Conservation (phyloP, 2,113 vertebrate genomes). For the Microtus pennsylvanicus region DNA sequence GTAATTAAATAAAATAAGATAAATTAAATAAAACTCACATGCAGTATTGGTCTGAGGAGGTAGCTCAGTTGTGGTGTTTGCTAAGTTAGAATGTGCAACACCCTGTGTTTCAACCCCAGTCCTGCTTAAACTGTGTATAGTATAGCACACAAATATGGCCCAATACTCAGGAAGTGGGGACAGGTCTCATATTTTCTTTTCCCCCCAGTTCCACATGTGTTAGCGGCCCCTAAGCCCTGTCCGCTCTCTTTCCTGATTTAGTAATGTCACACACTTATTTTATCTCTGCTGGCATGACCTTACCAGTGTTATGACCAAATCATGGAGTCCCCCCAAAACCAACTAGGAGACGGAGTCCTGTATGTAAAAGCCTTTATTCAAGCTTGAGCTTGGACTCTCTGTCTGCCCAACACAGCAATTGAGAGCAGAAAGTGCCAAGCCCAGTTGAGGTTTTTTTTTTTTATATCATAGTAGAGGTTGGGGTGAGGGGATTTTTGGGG, state of each 20-base stretch:
- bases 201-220: neutral
- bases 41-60: neutral
- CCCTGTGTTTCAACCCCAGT: no score
- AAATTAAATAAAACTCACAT: neutral
- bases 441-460: no score
- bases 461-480: no score
- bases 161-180: neutral
- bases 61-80: neutral
- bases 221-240: neutral
- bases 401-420: no score
- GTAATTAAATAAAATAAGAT: neutral
- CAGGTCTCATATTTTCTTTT: neutral
- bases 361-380: no score
- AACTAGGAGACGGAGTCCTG: no score
- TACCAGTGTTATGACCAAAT: neutral
- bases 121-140: no score
- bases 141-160: no score
- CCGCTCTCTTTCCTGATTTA: neutral
- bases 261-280: neutral
- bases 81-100: neutral
- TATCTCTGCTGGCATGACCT: neutral
- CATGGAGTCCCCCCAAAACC: no score
- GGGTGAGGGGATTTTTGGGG: no score
- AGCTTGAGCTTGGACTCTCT: no score
- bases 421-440: no score